A percentile compares a stretch with the other conserved stretches of the same genome.
Conservation (phyloP, 2,113 vertebrate genomes). For the Cnemophilus loriae region DNA sequence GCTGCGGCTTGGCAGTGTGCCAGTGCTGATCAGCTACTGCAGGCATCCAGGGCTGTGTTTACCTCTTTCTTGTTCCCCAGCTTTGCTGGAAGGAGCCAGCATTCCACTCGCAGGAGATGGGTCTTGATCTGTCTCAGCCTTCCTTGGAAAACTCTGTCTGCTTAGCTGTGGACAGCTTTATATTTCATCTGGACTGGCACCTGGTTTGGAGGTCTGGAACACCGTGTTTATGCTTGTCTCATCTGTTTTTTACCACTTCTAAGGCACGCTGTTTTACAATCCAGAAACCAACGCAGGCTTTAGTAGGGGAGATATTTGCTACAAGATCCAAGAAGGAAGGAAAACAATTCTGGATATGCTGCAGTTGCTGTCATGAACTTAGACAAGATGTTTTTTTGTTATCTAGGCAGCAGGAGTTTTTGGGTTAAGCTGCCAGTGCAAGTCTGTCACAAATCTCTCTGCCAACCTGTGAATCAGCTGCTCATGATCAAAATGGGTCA, state of each 20-base stretch:
- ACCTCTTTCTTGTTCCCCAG: not conserved
- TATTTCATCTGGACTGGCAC: slow-evolving; percentile 14
- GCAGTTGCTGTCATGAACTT: not conserved
- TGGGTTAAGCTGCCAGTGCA: slow-evolving; percentile 43
- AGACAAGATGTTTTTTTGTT: not conserved
- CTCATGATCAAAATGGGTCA: not conserved
- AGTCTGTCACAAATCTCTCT: not conserved
- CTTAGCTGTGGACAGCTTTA: not conserved
- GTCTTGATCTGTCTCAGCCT: not conserved
- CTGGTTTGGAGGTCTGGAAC: not conserved
- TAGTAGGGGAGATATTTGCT: not conserved
- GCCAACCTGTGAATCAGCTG: not conserved
- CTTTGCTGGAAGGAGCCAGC: not conserved
- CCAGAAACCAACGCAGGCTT: not conserved
- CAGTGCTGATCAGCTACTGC: not conserved
- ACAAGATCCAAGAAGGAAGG: not conserved
- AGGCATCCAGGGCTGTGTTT: not conserved
- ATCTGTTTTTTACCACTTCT: not conserved
- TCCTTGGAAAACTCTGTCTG: not conserved
- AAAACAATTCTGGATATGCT: not conserved
- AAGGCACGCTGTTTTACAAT: not conserved
- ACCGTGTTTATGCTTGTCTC: not conserved
- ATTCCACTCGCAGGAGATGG: not conserved
- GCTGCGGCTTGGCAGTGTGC: not conserved
- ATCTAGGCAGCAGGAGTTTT: slow-evolving; percentile 44